Evolutionary conservation across 2,888 invertebrate species (phyloP).

Genomic region (Nemurella pictetii): DNA sequence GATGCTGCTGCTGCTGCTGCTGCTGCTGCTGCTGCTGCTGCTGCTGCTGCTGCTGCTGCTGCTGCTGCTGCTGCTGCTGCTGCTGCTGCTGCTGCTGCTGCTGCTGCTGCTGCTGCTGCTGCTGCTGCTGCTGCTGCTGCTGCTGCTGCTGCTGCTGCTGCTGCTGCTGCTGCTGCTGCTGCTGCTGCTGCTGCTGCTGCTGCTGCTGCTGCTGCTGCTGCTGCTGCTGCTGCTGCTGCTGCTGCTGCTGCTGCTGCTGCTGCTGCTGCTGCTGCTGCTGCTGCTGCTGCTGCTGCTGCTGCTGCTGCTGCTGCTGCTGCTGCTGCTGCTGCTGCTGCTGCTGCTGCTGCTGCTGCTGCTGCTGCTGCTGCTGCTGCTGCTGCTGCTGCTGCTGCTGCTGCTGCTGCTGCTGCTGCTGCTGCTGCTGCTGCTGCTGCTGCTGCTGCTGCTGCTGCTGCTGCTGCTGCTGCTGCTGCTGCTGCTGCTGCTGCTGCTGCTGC

Average conservation of each 20-base stretch:
- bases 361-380: conserved; percentile 22
- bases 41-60: conserved; percentile 24
- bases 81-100: conserved; percentile 22
- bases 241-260: conserved; percentile 22
- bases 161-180: conserved; percentile 24
- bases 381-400: conserved; percentile 21
- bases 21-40: conserved; percentile 21
- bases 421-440: conserved; percentile 24
- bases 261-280: conserved; percentile 21
- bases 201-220: conserved; percentile 22
- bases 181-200: conserved; percentile 24
- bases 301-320: conserved; percentile 24
- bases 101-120: conserved; percentile 21
- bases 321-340: conserved; percentile 22
- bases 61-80: conserved; percentile 24
- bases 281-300: conserved; percentile 24
- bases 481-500: conserved; percentile 22
- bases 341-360: conserved; percentile 21
- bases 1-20: conserved; percentile 18
- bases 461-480: conserved; percentile 21
- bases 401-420: conserved; percentile 24
- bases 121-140: conserved; percentile 22
- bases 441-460: conserved; percentile 22
- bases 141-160: conserved; percentile 21
- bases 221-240: conserved; percentile 21